A percentile compares a stretch with the other conserved stretches of the same genome.
Conservation (phyloP, 2,888 invertebrate genomes). For the Zygothrica quintamaculata region DNA sequence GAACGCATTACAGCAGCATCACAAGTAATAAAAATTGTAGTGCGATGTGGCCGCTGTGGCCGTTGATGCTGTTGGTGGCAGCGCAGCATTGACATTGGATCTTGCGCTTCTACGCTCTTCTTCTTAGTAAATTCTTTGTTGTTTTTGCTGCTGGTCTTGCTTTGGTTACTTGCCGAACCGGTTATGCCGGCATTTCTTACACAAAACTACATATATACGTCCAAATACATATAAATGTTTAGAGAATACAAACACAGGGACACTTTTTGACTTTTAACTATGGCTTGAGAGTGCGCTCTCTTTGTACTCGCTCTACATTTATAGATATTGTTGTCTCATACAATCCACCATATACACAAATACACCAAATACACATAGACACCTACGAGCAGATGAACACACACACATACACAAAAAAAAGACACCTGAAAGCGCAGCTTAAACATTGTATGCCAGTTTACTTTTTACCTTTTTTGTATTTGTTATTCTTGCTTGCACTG, state of each 20-base stretch:
- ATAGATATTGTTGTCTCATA: conserved; percentile 32
- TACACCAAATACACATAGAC: conserved; percentile 6
- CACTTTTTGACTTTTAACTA: conserved; percentile 52
- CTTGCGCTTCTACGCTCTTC: conserved; percentile 17
- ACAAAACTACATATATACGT: conserved; percentile 17
- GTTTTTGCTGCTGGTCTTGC: conserved; percentile 38
- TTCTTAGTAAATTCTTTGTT: conserved; percentile 19
- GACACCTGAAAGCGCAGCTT: conserved; percentile 43
- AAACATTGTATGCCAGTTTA: conserved; percentile 53
- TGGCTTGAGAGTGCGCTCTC: conserved; percentile 56
- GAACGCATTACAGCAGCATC: conserved; percentile 27
- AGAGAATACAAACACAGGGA: conserved; percentile 31
- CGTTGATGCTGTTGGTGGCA: conserved; percentile 6
- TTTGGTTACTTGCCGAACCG: conserved; percentile 74
- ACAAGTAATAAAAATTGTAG: conserved; percentile 6
- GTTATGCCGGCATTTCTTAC: conserved; percentile 75
- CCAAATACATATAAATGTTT: conserved; percentile 28
- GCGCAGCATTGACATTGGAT: conserved; percentile 55
- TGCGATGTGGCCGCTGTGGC: conserved; percentile 8
- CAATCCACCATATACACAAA: conserved; percentile 43
- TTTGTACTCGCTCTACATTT: conserved; percentile 61
- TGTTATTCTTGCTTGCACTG: conserved; percentile 20
- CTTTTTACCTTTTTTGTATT: conserved; percentile 56
- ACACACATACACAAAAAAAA: conserved; percentile 2
- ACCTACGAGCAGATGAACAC: neutral